These are phyloP conservation scores for Iphiclides podalirius DNA, from an alignment of 2,888 invertebrate species.

Conservation along the genomic window DNA sequence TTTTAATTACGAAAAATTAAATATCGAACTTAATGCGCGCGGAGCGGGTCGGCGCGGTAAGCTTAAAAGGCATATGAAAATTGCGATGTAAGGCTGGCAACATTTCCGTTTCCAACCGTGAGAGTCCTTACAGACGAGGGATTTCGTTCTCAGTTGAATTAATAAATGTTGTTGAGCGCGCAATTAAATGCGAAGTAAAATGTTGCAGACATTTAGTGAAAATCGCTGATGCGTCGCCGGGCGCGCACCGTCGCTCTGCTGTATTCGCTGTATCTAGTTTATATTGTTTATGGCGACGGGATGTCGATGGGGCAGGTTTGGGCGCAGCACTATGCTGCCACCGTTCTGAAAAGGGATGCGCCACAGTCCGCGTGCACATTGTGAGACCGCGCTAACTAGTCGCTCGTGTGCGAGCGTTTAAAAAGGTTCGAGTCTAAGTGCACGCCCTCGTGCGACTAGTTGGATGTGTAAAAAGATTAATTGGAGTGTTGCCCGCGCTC, in stretches of 20 bases:
- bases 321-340: background rate
- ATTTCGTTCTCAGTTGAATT: slow-evolving; percentile 62
- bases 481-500: slow-evolving; percentile 75
- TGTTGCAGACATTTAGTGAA: slow-evolving; percentile 21
- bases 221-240: slow-evolving; percentile 15
- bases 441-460: slow-evolving; percentile 67
- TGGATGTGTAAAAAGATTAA: slow-evolving; percentile 80
- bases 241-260: background rate
- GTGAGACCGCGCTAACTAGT: too few relatives aligned
- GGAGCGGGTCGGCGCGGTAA: slow-evolving; percentile 56
- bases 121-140: slow-evolving; percentile 68
- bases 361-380: slow-evolving; percentile 21
- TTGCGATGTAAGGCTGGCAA: slow-evolving; percentile 74
- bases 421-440: slow-evolving; percentile 64
- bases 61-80: slow-evolving; percentile 74
- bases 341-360: slow-evolving; percentile 1
- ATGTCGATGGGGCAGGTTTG: slow-evolving; percentile 13
- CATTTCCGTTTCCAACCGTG: slow-evolving; percentile 62
- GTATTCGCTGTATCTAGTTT: slow-evolving; percentile 5
- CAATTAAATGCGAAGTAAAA: slow-evolving; percentile 25
- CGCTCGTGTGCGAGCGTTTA: slow-evolving; percentile 54
- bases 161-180: slow-evolving; percentile 37
- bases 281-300: slow-evolving; percentile 7
- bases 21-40: slow-evolving; percentile 63
- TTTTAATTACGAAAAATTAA: slow-evolving; percentile 58